Evolutionary conservation across 2,888 invertebrate genomes (phyloP).

Genomic region (Eupithecia pulchellata): DNA sequence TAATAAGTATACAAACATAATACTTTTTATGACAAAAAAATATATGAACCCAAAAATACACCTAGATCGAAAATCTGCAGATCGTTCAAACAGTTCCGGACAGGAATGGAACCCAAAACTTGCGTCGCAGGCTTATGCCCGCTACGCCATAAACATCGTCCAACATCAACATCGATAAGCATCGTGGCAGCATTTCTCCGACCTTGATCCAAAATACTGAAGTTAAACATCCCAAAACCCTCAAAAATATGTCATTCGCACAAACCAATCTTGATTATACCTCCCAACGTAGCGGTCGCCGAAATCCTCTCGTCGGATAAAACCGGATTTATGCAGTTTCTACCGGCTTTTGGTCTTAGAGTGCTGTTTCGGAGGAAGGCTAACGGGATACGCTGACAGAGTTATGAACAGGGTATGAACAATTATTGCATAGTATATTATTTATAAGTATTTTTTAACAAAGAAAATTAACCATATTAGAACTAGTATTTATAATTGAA

Average conservation of each 20-base stretch:
- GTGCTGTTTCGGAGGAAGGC: not conserved
- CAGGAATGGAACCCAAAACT: no score
- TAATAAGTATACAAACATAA: no score
- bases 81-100: no score
- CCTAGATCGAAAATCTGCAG: no score
- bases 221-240: conserved; percentile 1
- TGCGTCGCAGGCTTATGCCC: no score
- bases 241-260: conserved; percentile 21
- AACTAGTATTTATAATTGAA: not conserved
- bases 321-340: conserved; percentile 65
- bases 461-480: no score
- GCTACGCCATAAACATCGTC: no score
- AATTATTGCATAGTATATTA: no score
- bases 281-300: conserved; percentile 35
- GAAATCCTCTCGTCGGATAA: conserved; percentile 57
- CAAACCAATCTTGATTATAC: conserved; percentile 34
- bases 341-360: conserved; percentile 49
- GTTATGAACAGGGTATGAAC: not conserved
- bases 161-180: no score
- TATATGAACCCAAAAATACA: no score
- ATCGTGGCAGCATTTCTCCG: not conserved
- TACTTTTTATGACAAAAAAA: no score
- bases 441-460: no score
- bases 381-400: not conserved
- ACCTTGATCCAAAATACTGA: not conserved